Conservation (phyloP, 2,888 invertebrate species). For the Atethmia centrago region DNA sequence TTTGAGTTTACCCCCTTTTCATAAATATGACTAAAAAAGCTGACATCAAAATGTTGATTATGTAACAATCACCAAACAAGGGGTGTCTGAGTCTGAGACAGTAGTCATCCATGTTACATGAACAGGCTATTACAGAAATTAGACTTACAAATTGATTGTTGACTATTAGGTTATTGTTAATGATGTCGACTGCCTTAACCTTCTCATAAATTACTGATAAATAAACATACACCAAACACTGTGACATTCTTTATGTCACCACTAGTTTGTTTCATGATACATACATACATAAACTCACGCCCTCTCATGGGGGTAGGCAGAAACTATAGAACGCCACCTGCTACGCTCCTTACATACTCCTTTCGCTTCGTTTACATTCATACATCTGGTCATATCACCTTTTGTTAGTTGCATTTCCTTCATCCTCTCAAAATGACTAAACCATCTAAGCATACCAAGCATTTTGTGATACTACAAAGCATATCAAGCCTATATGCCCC, state of each 20-base stretch:
- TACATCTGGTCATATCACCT: too few relatives aligned
- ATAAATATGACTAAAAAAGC: background rate
- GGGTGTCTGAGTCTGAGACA: background rate
- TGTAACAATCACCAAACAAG: background rate
- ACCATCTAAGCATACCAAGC: too few relatives aligned
- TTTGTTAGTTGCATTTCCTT: too few relatives aligned
- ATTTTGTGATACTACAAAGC: too few relatives aligned
- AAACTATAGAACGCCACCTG: too few relatives aligned
- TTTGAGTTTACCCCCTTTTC: background rate
- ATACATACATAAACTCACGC: too few relatives aligned
- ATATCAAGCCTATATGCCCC: background rate
- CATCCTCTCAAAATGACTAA: too few relatives aligned
- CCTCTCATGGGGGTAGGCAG: too few relatives aligned
- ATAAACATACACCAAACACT: background rate
- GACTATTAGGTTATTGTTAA: background rate
- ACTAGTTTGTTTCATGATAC: too few relatives aligned
- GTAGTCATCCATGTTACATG: too few relatives aligned
- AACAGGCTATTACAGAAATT: background rate
- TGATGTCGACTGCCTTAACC: background rate
- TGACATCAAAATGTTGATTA: background rate
- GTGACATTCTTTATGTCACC: background rate
- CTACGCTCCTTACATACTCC: too few relatives aligned
- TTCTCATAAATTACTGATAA: background rate
- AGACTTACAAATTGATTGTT: constrained; percentile 4
- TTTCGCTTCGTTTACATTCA: too few relatives aligned